These are phyloP conservation scores for Yponomeuta evonymella DNA, from an alignment of 2,888 invertebrate genomes.

Conservation along the genomic window DNA sequence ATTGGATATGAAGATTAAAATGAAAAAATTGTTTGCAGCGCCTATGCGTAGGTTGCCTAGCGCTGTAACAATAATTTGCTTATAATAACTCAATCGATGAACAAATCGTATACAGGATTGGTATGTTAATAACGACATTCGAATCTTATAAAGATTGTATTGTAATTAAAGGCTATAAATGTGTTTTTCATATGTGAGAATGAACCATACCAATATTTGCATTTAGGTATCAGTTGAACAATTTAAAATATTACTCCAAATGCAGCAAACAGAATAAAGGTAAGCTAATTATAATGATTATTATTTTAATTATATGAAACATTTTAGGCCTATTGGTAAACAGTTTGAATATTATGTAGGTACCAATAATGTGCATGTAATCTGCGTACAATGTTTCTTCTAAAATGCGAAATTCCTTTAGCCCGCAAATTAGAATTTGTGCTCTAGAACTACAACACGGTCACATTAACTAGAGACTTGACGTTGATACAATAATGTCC, in stretches of 20 bases:
- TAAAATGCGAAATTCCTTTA: no score
- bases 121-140: not conserved
- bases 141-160: not conserved
- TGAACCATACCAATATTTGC: not conserved
- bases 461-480: no score
- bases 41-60: conserved; percentile 10
- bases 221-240: not conserved
- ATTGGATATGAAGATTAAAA: conserved; percentile 11
- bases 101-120: not conserved
- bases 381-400: no score
- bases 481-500: no score
- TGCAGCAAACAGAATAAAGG: not conserved
- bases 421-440: no score
- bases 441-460: no score
- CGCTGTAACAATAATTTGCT: conserved; percentile 12
- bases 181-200: not conserved
- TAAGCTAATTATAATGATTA: not conserved
- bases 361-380: no score
- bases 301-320: not conserved
- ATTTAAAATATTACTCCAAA: not conserved
- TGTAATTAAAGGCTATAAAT: not conserved
- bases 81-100: conserved; percentile 14
- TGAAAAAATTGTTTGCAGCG: conserved; percentile 1
- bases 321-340: no score
- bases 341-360: no score